Base-by-base conservation (phyloP, 2,888 invertebrate species). In the Thymelicus sylvestris region DNA sequence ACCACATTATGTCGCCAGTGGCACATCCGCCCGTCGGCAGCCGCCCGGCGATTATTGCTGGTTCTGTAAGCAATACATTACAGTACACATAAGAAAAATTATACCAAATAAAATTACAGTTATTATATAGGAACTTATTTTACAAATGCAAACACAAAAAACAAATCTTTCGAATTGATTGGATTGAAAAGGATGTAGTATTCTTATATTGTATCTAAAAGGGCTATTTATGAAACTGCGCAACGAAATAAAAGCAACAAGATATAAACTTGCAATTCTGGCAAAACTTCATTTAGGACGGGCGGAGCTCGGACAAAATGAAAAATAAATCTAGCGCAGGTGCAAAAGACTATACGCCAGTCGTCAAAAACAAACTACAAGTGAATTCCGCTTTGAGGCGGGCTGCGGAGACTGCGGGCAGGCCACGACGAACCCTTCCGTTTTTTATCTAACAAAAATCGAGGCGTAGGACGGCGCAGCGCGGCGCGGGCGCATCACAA, bases 1-100 rank as follows among this genome's bases (percentile, higher is more conserved):
- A 95, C 96, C 96, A 96, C 96, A 96, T 96, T 86, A 95, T 95
- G 91, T 94, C 94, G 85, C 95, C 95, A 87, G 90, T 93, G 83
- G 91, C 87, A 86, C 93, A 93, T 91, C 93, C 92, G 91, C 94
- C 94, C 80, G 94, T 93, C 87, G 91, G 92, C 91, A 91, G 91
- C 89, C 93, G 93, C 87, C 86, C 86, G 84, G 88, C 90, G 81
- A 79, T 82, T 78, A 81, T 83, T 77, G 83, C 82, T 79, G 87
- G 83, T 83, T 89, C 93, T 92, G 89, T 76, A 90, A 90, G 80
- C 79, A 77, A 72, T 50, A 6, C 2, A 52, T 19, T 52, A 10
- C 24, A 76, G 63, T 74, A 73, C 31, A 75, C 12, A n/a, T n/a
- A 8, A 59, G 12, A 59, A 7, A 38, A 10, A 24, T 8, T 19